A percentile compares a stretch with the other conserved stretches of the same genome.
Conservation (phyloP, 2,888 invertebrate species). For the Nomada ferruginata region DNA sequence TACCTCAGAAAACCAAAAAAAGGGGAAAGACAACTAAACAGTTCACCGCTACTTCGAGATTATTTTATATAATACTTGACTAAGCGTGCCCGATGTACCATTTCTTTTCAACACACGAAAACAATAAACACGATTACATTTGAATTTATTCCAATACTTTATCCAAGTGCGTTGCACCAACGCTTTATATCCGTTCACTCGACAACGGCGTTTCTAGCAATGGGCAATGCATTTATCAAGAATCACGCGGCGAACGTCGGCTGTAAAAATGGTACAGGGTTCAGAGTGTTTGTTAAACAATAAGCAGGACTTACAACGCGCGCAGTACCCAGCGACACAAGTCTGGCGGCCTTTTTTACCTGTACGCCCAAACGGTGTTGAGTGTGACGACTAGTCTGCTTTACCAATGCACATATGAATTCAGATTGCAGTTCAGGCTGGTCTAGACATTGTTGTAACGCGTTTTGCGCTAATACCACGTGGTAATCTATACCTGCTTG, state of each 20-base stretch:
- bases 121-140: background rate
- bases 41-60: constrained; percentile 70
- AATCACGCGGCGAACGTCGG: constrained; percentile 29
- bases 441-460: constrained; percentile 95
- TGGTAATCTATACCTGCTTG: constrained; percentile 98
- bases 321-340: constrained; percentile 84
- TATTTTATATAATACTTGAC: constrained; percentile 81
- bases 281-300: constrained; percentile 83
- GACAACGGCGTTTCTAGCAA: background rate
- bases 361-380: constrained; percentile 92
- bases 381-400: constrained; percentile 95
- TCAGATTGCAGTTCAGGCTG: constrained; percentile 96
- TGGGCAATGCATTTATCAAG: background rate
- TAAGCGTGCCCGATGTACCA: constrained; percentile 81
- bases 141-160: background rate
- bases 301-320: constrained; percentile 84
- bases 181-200: background rate
- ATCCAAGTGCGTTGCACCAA: too few relatives aligned
- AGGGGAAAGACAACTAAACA: constrained; percentile 30
- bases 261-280: constrained; percentile 78
- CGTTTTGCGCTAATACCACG: constrained; percentile 98
- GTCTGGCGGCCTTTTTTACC: constrained; percentile 88
- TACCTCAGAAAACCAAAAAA: constrained; percentile 26
- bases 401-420: constrained; percentile 95
- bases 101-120: constrained; percentile 65